These are phyloP conservation scores for Dryocosmus kuriphilus DNA, from an alignment of 2,888 invertebrate species.

Conservation along the genomic window DNA sequence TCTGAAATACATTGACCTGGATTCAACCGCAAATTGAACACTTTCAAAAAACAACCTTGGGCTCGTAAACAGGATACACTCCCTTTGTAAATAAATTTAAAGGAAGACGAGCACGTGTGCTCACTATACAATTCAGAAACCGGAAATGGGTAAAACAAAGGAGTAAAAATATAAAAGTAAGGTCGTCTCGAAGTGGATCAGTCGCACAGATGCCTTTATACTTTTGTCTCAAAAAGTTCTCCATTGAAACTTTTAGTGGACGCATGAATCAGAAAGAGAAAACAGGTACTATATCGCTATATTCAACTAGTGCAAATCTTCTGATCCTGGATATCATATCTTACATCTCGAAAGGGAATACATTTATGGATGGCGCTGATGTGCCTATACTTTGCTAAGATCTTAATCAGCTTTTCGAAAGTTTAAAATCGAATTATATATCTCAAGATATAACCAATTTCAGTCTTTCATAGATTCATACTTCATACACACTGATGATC, in stretches of 20 bases:
- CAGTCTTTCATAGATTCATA: not conserved
- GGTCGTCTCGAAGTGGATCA: not conserved
- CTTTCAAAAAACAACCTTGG: not conserved
- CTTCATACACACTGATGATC: too few relatives aligned
- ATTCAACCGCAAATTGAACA: slow-evolving; percentile 25
- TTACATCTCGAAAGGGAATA: not conserved
- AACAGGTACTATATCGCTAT: too few relatives aligned
- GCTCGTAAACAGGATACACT: not conserved
- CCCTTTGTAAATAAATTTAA: not conserved
- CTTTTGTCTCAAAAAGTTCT: too few relatives aligned
- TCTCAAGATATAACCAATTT: not conserved
- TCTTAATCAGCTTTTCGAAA: not conserved
- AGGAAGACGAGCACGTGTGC: slow-evolving; percentile 10
- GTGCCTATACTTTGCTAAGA: not conserved
- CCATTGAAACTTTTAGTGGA: not conserved
- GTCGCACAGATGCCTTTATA: too few relatives aligned
- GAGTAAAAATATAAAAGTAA: not conserved
- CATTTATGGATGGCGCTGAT: too few relatives aligned
- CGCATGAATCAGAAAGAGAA: not conserved
- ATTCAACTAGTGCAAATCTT: too few relatives aligned
- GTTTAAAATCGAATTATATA: not conserved
- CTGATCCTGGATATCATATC: not conserved
- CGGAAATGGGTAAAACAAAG: not conserved
- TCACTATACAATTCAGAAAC: not conserved
- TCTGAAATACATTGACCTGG: slow-evolving; percentile 17